phyloP scores from a whole-genome alignment of 2,888 invertebrate genomes.

The Hetaerina titia region DNA sequence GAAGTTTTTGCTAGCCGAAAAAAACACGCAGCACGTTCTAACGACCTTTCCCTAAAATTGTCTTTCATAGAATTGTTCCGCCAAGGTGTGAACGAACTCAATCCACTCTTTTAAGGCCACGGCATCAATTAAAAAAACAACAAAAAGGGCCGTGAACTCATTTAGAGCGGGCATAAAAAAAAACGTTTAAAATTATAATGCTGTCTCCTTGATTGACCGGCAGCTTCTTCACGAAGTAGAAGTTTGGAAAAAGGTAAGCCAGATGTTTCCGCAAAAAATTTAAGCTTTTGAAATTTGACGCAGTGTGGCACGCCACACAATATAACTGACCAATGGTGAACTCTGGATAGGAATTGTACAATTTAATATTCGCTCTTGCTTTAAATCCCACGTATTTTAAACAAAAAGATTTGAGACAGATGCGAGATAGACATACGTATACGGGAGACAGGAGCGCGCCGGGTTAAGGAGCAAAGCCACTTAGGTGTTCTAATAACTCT shows the following conservation, averaged over 20 bases:
- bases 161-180: not conserved
- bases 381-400: too few relatives aligned
- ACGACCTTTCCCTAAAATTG: constrained; percentile 23
- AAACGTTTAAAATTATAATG: not conserved
- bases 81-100: not conserved
- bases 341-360: too few relatives aligned
- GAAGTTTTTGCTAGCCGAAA: not conserved
- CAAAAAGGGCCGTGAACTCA: not conserved
- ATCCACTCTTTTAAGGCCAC: not conserved
- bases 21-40: not conserved
- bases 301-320: not conserved
- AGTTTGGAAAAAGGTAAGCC: not conserved
- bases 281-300: not conserved
- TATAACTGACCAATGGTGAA: too few relatives aligned
- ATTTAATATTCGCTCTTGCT: too few relatives aligned
- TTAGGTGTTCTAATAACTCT: too few relatives aligned
- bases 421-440: too few relatives aligned
- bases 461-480: too few relatives aligned
- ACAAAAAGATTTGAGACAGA: too few relatives aligned
- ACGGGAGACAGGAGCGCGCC: too few relatives aligned
- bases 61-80: not conserved
- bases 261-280: not conserved
- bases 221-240: not conserved
- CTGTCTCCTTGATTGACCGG: not conserved
- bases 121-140: not conserved